These are phyloP conservation scores for Cryptoblepharus egeriae DNA, from an alignment of 2,797 vertebrate species.

Conservation along the genomic window DNA sequence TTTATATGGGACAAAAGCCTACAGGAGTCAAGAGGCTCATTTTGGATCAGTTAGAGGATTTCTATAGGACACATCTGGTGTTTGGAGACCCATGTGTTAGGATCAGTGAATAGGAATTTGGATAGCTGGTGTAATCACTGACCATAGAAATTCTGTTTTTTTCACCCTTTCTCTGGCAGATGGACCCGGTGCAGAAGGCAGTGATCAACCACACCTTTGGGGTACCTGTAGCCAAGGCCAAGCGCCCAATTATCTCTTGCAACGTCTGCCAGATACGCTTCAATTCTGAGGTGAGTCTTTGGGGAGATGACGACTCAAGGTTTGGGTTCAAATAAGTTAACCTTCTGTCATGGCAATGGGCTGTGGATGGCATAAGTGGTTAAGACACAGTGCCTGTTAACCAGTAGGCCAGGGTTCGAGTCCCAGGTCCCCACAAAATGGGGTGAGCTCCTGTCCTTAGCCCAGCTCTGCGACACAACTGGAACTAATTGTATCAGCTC, in stretches of 20 bases:
- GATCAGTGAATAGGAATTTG: background rate
- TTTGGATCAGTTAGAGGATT: too few species aligned
- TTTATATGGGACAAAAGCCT: too few species aligned
- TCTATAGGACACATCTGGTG: too few species aligned
- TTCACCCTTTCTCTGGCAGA: conserved; percentile 73
- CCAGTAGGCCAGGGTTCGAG: too few species aligned
- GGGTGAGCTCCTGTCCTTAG: too few species aligned
- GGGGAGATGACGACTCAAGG: background rate
- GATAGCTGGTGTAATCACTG: background rate
- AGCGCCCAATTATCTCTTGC: conserved; percentile 92
- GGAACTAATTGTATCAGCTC: too few species aligned
- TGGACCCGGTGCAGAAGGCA: conserved; percentile 93
- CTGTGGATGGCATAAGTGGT: too few species aligned
- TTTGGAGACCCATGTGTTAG: background rate
- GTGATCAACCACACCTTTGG: conserved; percentile 92
- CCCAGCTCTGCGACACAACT: too few species aligned
- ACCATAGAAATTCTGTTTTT: background rate
- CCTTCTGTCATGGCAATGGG: background rate
- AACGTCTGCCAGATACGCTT: conserved; percentile 96
- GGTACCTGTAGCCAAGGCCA: conserved; percentile 87
- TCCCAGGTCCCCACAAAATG: too few species aligned
- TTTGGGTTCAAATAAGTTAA: background rate
- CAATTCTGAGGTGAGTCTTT: conserved; percentile 89
- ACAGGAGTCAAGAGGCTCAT: too few species aligned
- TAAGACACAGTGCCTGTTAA: too few species aligned